phyloP scores from a whole-genome alignment of 2,113 vertebrate genomes.

The Motacilla tschutschensis region DNA sequence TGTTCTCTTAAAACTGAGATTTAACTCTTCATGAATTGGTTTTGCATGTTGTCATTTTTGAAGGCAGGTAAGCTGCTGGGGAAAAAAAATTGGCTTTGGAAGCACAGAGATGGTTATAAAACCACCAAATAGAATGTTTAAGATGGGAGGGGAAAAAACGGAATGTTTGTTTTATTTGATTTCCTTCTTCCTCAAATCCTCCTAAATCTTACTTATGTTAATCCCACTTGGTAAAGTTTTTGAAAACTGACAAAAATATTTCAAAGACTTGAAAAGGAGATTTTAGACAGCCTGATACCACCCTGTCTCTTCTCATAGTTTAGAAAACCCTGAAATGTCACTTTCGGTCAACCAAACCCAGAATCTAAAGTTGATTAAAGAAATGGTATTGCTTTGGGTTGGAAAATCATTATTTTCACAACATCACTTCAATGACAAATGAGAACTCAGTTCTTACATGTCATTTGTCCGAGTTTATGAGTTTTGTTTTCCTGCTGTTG shows the following conservation, averaged over 20 bases:
- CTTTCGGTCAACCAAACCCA: neutral
- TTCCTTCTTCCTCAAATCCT: neutral
- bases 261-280: neutral
- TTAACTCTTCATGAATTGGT: neutral
- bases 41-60: neutral
- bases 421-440: neutral
- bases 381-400: neutral
- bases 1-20: neutral
- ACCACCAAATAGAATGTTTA: neutral
- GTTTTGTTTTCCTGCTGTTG: neutral
- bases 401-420: neutral
- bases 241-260: neutral
- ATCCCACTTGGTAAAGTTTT: neutral
- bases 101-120: neutral
- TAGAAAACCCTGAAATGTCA: neutral
- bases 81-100: neutral
- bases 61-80: neutral
- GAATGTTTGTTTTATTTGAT: neutral
- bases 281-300: neutral
- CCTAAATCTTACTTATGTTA: neutral
- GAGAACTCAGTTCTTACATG: neutral
- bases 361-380: neutral
- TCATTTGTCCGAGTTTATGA: neutral
- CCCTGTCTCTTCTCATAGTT: neutral
- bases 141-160: neutral